Base-by-base conservation (phyloP, 2,888 invertebrate genomes). In the Adineta ricciae region DNA sequence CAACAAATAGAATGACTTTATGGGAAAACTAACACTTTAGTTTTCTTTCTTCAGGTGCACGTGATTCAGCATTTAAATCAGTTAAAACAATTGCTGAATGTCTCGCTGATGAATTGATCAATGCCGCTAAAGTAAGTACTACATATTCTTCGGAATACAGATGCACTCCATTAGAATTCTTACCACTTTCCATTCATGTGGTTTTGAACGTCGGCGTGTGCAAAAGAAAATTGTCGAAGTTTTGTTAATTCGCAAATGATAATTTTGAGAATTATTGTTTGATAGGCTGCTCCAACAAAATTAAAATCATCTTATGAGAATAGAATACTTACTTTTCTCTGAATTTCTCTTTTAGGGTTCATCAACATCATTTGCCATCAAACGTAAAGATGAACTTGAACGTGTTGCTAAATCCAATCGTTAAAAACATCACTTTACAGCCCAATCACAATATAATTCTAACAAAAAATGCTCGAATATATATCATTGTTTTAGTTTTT, bases 321-420 rank as follows among this genome's bases (percentile, higher is more conserved):
- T 11, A 50, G 11, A 49, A 24, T 14, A 24, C 2, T n/a, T 56
- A 56, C n/a, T 56, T 56, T 11, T 27, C 27, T 64, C 16, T 16
- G 27, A 27, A n/a, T 72, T 87, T 87, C 86, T 89, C 89, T 88
- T 89, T 41, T 90, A 94, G 94, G 99, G 99, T 88, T 99, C 98
- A 87, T 98, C 98, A 87, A 99, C 99, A 93, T 97, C 97, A 64
- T 98, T 99, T 90, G 99, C 99, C 88, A 99, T 99, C 92, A 99
- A 99, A 93, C 99, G 99, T 93, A 99, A 99, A 92, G 99, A 99
- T 92, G 99, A 99, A 93, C 93, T 99, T 92, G 99, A 99, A 92
- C 96, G 99, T 93, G 99, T 99, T 89, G 99, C 99, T 91, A 99
- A 99, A 92, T 98, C 97, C 92, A 99, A 99, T 94, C 95, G 99